phyloP scores from a whole-genome alignment of 2,797 vertebrate genomes.

The Enteromius radiatus region DNA sequence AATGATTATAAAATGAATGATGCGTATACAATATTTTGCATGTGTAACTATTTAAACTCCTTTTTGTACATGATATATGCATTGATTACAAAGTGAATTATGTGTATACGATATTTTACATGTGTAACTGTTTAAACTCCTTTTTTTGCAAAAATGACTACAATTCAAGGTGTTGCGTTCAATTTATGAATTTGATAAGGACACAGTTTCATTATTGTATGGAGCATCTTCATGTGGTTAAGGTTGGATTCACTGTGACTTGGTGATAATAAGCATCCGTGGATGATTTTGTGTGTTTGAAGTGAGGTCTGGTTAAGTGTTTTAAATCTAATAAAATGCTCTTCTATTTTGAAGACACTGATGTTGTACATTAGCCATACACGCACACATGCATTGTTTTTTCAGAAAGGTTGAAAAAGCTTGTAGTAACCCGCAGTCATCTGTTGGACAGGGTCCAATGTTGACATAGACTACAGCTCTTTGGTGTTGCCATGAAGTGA shows the following conservation, averaged over 20 bases:
- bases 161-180: not conserved
- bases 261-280: not conserved
- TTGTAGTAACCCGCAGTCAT: not conserved
- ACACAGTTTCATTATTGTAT: not conserved
- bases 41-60: not conserved
- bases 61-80: not conserved
- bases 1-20: not conserved
- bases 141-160: not conserved
- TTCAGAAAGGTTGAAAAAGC: constrained; percentile 12
- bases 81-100: not conserved
- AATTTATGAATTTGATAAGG: not conserved
- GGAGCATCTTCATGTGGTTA: not conserved
- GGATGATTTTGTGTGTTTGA: not conserved
- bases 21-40: not conserved
- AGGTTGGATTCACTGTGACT: not conserved
- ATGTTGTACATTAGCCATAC: not conserved
- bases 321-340: not conserved
- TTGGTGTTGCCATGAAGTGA: constrained; percentile 48
- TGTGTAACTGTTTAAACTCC: not conserved
- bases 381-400: constrained; percentile 2
- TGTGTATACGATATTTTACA: not conserved
- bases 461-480: constrained; percentile 43
- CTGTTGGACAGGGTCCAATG: constrained; percentile 28
- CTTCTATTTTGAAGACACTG: constrained; percentile 6
- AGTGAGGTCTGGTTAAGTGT: not conserved